Conservation (phyloP, 2,113 vertebrate genomes). For the Pseudorectes ferrugineus region DNA sequence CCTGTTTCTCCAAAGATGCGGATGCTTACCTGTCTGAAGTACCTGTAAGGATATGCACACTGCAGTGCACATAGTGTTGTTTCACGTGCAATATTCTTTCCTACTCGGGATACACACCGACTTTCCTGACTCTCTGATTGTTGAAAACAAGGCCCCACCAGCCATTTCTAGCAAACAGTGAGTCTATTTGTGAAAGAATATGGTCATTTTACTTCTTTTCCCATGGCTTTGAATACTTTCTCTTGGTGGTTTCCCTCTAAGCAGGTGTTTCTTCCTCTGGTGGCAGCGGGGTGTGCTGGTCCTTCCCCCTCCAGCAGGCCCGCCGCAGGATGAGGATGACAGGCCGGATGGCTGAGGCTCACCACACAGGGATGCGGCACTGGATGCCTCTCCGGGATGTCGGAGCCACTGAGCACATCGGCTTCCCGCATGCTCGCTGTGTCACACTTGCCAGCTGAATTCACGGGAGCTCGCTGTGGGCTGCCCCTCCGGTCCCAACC, state of each 20-base stretch:
- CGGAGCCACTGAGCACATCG: fast-evolving
- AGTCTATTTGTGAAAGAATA: not conserved
- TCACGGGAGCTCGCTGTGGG: constrained; percentile 37
- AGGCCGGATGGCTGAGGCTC: not conserved
- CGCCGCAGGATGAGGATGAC: not conserved
- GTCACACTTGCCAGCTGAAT: constrained; percentile 28
- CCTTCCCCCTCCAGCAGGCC: not conserved
- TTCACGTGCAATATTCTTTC: not conserved
- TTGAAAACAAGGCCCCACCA: not conserved
- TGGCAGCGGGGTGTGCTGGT: fast-evolving
- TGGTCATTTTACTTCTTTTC: not conserved
- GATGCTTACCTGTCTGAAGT: not conserved
- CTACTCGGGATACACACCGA: not conserved
- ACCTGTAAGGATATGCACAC: not conserved
- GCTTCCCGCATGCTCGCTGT: not conserved
- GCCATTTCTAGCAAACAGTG: not conserved
- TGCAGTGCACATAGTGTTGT: not conserved
- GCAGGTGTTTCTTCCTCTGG: not conserved
- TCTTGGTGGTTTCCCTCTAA: not conserved
- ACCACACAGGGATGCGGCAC: fast-evolving
- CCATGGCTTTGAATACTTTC: not conserved
- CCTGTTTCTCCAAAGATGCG: not conserved
- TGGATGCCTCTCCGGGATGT: not conserved
- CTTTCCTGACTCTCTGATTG: not conserved
- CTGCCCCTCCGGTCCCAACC: constrained; percentile 42